A percentile compares a stretch with the other conserved stretches of the same genome.
phyloP scores from a whole-genome alignment of 2,888 invertebrate genomes.

The Drosophila tripunctata region DNA sequence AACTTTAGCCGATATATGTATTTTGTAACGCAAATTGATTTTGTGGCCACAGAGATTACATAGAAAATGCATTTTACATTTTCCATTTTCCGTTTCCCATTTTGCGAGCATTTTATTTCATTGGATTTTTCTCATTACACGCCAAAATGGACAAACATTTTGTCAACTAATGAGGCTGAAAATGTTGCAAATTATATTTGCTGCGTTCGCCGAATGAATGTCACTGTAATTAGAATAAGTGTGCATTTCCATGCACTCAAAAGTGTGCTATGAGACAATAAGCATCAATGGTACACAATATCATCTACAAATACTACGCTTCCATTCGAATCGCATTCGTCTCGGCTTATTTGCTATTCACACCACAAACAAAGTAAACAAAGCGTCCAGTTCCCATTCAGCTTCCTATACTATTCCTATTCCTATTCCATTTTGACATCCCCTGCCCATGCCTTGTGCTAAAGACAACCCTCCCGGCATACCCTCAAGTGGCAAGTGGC shows the following conservation, averaged over 20 bases:
- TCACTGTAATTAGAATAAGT: slow-evolving; percentile 59
- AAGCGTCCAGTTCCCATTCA: slow-evolving; percentile 33
- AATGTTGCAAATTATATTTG: slow-evolving; percentile 59
- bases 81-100: slow-evolving; percentile 18
- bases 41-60: slow-evolving; percentile 77
- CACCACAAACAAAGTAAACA: slow-evolving; percentile 80
- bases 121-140: slow-evolving; percentile 23
- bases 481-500: slow-evolving; percentile 50
- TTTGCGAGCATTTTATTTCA: slow-evolving; percentile 38
- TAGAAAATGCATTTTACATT: slow-evolving; percentile 66
- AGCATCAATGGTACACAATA: background rate
- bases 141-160: slow-evolving; percentile 34
- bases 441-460: background rate
- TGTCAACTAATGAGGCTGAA: slow-evolving; percentile 63
- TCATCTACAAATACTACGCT: slow-evolving; percentile 19
- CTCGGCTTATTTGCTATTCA: slow-evolving; percentile 76
- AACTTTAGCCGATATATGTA: slow-evolving; percentile 46
- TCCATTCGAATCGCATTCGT: slow-evolving; percentile 55
- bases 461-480: slow-evolving; percentile 58
- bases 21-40: slow-evolving; percentile 72
- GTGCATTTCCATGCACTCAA: slow-evolving; percentile 22
- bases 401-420: background rate
- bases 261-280: slow-evolving; percentile 26
- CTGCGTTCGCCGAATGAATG: slow-evolving; percentile 60
- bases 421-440: background rate